phyloP scores from a whole-genome alignment of 2,113 vertebrate genomes.

The Tricholaema leucomelas region DNA sequence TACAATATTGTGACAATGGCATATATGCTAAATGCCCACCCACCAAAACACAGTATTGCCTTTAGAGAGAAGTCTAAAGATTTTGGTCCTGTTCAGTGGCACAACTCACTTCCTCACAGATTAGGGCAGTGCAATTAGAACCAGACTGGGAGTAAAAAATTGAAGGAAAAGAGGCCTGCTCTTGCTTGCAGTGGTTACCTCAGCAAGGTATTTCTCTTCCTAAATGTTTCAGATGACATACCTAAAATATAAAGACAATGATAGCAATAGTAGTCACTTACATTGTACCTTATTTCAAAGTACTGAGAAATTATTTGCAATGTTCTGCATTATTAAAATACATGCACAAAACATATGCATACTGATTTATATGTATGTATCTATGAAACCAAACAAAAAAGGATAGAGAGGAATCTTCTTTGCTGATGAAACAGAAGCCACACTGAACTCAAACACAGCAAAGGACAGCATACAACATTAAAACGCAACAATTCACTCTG shows the following conservation, averaged over 20 bases:
- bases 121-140: neutral
- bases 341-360: neutral
- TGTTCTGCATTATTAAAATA: neutral
- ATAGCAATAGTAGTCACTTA: neutral
- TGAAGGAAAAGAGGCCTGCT: neutral
- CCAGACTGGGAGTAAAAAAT: rapidly evolving
- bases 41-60: neutral
- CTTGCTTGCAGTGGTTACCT: neutral
- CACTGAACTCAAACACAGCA: neutral
- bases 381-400: neutral
- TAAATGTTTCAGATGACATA: neutral
- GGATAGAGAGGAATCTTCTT: neutral
- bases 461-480: neutral
- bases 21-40: neutral
- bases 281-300: neutral
- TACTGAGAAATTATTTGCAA: neutral
- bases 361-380: neutral
- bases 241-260: neutral
- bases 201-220: neutral
- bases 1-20: neutral
- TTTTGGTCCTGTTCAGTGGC: neutral
- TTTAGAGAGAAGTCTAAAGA: neutral
- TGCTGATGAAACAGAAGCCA: neutral
- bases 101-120: neutral
- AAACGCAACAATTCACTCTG: neutral